Evolutionary conservation across 2,113 vertebrate species (phyloP).

Genomic region (Cyprinodon tularosa): DNA sequence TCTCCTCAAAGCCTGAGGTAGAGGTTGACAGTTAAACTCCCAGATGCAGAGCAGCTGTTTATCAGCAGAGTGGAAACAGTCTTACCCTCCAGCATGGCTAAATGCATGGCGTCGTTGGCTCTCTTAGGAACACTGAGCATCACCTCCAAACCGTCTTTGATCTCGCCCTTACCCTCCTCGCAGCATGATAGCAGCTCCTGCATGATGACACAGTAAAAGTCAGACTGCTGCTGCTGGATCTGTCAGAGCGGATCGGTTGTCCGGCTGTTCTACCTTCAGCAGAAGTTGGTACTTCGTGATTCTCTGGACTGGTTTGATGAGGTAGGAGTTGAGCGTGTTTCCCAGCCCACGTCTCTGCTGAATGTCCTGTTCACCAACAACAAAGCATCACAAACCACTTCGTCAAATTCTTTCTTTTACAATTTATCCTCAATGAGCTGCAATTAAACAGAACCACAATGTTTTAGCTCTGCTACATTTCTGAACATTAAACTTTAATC

Average conservation of each 20-base stretch:
- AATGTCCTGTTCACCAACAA: conserved; percentile 84
- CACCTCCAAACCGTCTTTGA: conserved; percentile 97
- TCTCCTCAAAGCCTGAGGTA: conserved; percentile 92
- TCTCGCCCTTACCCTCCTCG: conserved; percentile 97
- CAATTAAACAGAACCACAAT: neutral
- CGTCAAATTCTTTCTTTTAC: neutral
- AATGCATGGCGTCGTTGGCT: conserved; percentile 98
- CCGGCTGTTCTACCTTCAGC: conserved; percentile 86
- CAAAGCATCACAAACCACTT: neutral
- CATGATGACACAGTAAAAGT: neutral
- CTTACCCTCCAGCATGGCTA: conserved; percentile 98
- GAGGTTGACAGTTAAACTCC: neutral
- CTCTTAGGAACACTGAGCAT: conserved; percentile 98
- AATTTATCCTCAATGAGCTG: neutral
- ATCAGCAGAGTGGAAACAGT: neutral
- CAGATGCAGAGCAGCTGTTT: neutral
- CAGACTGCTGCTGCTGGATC: neutral
- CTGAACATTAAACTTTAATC: too few relatives aligned
- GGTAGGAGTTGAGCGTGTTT: conserved; percentile 98
- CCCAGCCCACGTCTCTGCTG: conserved; percentile 93
- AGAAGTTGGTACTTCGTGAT: conserved; percentile 98
- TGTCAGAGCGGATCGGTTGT: neutral
- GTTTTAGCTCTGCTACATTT: too few relatives aligned
- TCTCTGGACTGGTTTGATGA: conserved; percentile 98
- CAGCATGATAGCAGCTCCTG: conserved; percentile 97